Percentiles rank a stretch among this genome's conserved stretches.
These are phyloP conservation scores for Arctocebus calabarensis DNA, from an alignment of 2,797 vertebrate genomes.

Conservation along the genomic window DNA sequence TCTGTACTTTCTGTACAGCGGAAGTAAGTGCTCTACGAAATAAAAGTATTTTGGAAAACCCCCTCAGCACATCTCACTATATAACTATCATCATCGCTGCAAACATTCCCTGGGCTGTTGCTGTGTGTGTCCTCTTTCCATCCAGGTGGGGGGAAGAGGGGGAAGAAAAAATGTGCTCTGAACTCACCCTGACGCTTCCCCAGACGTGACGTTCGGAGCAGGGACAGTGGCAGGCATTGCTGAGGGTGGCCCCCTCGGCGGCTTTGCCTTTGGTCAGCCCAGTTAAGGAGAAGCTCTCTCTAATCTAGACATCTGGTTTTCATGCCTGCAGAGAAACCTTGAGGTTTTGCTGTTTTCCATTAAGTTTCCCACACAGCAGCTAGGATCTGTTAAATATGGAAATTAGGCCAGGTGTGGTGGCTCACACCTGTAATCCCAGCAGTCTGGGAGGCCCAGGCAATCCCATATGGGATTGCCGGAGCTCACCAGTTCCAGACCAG, in stretches of 20 bases:
- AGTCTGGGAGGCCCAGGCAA: too few relatives aligned
- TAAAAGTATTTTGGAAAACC: not conserved
- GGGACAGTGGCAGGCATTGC: not conserved
- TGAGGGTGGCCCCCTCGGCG: not conserved
- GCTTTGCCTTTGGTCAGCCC: not conserved
- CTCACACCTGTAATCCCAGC: too few relatives aligned
- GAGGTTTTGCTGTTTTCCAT: not conserved
- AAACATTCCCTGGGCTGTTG: not conserved
- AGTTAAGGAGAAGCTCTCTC: not conserved
- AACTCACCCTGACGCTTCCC: not conserved
- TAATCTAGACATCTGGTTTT: not conserved
- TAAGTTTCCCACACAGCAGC: not conserved
- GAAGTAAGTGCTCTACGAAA: not conserved
- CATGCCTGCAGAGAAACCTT: not conserved
- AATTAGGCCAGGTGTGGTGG: too few relatives aligned
- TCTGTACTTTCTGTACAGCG: not conserved
- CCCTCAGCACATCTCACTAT: not conserved
- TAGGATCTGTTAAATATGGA: not conserved
- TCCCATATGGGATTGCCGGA: too few relatives aligned
- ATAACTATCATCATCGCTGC: not conserved
- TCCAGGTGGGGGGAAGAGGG: not conserved
- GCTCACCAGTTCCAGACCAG: too few relatives aligned
- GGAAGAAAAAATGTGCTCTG: fast-evolving
- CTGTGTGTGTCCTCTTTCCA: not conserved
- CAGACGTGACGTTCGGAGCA: not conserved